Evolutionary conservation across 2,888 invertebrate genomes (phyloP).

Genomic region (Suillia variegata): DNA sequence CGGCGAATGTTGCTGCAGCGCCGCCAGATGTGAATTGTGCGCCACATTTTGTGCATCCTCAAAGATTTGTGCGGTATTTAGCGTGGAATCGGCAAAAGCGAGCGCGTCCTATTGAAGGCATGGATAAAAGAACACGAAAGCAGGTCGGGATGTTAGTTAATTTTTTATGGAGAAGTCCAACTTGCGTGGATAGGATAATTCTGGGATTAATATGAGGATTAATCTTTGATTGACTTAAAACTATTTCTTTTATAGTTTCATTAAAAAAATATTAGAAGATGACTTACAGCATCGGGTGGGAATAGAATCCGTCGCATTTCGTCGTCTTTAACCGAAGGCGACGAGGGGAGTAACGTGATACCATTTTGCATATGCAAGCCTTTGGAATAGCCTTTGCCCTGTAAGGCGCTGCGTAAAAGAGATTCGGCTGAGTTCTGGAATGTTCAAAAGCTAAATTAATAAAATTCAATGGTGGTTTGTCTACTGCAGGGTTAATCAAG

Average conservation of each 20-base stretch:
- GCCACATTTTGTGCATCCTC: slow-evolving; percentile 52
- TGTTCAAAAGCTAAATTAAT: neutral
- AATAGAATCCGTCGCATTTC: slow-evolving; percentile 67
- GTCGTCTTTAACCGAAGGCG: slow-evolving; percentile 65
- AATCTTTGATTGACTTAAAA: too few species aligned
- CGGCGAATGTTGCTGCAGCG: slow-evolving; percentile 28
- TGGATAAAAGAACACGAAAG: slow-evolving; percentile 4
- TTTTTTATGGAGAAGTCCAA: neutral
- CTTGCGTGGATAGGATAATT: too few species aligned
- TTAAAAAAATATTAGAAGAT: neutral
- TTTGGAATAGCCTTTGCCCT: slow-evolving; percentile 71
- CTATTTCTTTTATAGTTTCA: neutral
- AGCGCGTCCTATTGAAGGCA: slow-evolving; percentile 48
- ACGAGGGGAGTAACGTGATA: slow-evolving; percentile 49
- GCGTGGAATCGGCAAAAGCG: slow-evolving; percentile 57
- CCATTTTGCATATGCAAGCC: slow-evolving; percentile 60
- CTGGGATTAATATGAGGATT: too few species aligned
- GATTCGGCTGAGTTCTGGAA: slow-evolving; percentile 69
- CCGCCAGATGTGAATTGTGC: slow-evolving; percentile 30
- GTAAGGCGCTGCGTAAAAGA: slow-evolving; percentile 79
- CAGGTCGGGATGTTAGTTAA: slow-evolving; percentile 7
- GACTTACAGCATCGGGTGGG: slow-evolving; percentile 61
- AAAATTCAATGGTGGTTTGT: slow-evolving; percentile 42
- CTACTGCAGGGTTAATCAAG: too few species aligned
- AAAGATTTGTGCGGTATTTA: slow-evolving; percentile 58